phyloP scores from a whole-genome alignment of 2,113 vertebrate genomes.

The Elephas maximus region DNA sequence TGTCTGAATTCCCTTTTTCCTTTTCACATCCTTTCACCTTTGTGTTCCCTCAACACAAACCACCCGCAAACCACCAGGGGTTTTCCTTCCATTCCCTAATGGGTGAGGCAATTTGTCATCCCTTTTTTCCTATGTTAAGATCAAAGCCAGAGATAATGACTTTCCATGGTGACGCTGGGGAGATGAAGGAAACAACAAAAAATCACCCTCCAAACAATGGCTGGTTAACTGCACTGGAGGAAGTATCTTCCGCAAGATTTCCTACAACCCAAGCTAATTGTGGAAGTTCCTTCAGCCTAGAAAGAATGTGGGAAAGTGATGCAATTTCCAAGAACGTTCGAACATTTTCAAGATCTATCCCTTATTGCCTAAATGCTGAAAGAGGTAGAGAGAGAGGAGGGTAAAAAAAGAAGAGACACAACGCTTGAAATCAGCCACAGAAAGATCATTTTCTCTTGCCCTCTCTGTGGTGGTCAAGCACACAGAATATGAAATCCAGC shows the following conservation, averaged over 20 bases:
- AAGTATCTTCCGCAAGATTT: slow-evolving; percentile 3
- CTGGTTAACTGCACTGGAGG: slow-evolving; percentile 44
- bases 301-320: background rate
- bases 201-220: slow-evolving; percentile 55
- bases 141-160: slow-evolving; percentile 71
- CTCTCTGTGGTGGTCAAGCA: background rate
- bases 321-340: background rate
- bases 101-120: slow-evolving; percentile 23
- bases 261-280: background rate
- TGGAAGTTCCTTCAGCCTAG: background rate
- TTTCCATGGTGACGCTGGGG: slow-evolving; percentile 69
- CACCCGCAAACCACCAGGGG: slow-evolving; percentile 33
- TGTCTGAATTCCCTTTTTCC: slow-evolving; percentile 52
- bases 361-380: background rate
- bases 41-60: background rate
- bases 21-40: background rate
- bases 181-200: slow-evolving; percentile 65
- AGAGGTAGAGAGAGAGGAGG: background rate
- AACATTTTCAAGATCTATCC: background rate
- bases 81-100: slow-evolving; percentile 66
- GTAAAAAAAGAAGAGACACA: background rate
- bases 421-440: background rate
- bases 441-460: background rate
- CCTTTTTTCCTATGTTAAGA: slow-evolving; percentile 57
- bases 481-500: slow-evolving; percentile 18